phyloP scores from a whole-genome alignment of 2,797 vertebrate species.

The Okamejei kenojei region DNA sequence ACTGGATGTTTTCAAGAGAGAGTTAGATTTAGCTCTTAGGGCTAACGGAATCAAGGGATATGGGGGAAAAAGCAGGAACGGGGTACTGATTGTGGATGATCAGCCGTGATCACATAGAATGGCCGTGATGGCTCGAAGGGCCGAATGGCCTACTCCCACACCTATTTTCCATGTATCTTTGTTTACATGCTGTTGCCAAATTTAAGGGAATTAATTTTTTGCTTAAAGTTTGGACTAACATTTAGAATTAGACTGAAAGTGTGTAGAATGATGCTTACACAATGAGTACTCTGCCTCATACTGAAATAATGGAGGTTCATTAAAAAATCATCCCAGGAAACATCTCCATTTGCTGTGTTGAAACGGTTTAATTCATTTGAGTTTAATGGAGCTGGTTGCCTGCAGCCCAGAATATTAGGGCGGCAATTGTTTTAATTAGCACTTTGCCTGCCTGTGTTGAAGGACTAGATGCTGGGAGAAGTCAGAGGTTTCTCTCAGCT shows the following conservation, averaged over 20 bases:
- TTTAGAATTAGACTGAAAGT: not conserved
- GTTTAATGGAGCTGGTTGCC: not conserved
- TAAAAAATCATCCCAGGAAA: not conserved
- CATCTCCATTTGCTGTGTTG: not conserved
- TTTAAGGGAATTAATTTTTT: not conserved
- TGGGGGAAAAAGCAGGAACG: no score
- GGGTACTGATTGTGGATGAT: no score
- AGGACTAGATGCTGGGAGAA: not conserved
- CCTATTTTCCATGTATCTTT: not conserved
- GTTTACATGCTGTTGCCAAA: no score
- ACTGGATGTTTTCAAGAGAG: no score
- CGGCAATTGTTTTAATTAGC: not conserved
- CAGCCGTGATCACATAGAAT: no score
- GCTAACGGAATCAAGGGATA: no score
- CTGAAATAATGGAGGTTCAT: not conserved
- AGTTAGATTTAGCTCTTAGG: no score
- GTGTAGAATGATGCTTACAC: not conserved
- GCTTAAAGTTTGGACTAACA: not conserved
- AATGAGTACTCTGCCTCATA: not conserved
- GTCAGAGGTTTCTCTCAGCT: not conserved
- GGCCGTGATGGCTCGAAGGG: no score
- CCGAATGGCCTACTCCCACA: no score
- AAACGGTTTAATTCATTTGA: constrained; percentile 10
- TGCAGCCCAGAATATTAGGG: not conserved
- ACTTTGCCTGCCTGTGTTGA: not conserved